Evolutionary conservation across 2,888 invertebrate species (phyloP).

Genomic region (Stenotaenia linearis): DNA sequence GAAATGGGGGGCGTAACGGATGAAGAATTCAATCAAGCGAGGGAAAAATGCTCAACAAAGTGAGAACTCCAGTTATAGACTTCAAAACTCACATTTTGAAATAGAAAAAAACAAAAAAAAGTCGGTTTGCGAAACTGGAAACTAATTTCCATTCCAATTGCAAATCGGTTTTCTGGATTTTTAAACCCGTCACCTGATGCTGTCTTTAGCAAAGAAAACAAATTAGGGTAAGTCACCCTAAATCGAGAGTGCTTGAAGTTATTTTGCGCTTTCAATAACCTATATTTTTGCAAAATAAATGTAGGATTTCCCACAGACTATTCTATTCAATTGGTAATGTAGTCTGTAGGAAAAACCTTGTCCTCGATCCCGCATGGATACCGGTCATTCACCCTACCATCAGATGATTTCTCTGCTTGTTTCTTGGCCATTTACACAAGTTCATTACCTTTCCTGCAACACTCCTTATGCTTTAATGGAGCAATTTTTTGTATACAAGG

Average conservation of each 20-base stretch:
- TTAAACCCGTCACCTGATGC: neutral
- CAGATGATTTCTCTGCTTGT: neutral
- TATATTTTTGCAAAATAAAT: neutral
- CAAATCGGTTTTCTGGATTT: neutral
- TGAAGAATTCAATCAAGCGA: neutral
- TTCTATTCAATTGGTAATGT: neutral
- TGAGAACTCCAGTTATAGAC: neutral
- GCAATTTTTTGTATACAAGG: neutral
- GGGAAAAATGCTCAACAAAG: conserved; percentile 3
- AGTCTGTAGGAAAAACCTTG: neutral
- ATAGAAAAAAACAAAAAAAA: neutral
- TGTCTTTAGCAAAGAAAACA: neutral
- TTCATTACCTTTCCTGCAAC: neutral
- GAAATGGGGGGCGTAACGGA: conserved; percentile 12
- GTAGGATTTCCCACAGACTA: neutral
- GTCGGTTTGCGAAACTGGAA: neutral
- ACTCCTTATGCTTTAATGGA: neutral
- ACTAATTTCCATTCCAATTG: neutral
- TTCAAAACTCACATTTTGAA: neutral
- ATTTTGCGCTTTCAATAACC: neutral
- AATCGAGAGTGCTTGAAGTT: neutral
- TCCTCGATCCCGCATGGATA: neutral
- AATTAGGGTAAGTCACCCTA: neutral
- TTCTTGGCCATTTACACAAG: neutral
- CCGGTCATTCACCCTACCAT: conserved; percentile 10